Evolutionary conservation across 2,888 invertebrate species (phyloP).

Genomic region (Lasioglossum leucozonium): DNA sequence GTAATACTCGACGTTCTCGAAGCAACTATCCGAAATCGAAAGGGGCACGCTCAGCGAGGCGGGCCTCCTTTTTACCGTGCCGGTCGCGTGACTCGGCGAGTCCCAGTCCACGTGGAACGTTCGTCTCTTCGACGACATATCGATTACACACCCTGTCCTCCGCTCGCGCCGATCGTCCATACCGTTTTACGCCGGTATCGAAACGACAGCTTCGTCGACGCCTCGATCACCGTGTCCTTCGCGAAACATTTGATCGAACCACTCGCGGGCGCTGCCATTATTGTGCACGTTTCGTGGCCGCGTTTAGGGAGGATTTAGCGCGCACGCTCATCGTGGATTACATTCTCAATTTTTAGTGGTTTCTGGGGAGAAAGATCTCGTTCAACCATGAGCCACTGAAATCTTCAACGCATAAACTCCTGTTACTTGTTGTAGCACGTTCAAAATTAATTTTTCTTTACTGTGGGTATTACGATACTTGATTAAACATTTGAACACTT

Average conservation of each 20-base stretch:
- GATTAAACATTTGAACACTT: neutral
- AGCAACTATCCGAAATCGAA: constrained; percentile 40
- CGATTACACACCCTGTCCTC: too few relatives aligned
- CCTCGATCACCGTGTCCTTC: constrained; percentile 38
- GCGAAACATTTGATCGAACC: neutral
- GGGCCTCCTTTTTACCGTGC: constrained; percentile 90
- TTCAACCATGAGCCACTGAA: too few relatives aligned
- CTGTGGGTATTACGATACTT: neutral
- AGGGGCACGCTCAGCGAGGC: constrained; percentile 84
- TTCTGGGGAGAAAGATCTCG: too few relatives aligned
- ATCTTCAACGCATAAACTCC: too few relatives aligned
- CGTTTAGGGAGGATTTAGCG: neutral
- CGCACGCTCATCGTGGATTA: neutral
- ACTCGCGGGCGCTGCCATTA: neutral
- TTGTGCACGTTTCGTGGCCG: neutral
- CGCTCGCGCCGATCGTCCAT: too few relatives aligned
- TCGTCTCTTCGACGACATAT: constrained; percentile 73
- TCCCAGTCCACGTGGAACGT: constrained; percentile 88
- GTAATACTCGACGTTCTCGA: constrained; percentile 69
- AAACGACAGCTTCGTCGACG: constrained; percentile 67
- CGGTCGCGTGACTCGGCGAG: constrained; percentile 89
- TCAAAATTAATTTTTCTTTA: too few relatives aligned
- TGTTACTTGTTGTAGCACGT: neutral
- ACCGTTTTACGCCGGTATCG: constrained; percentile 71
- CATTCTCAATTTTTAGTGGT: neutral